Percentiles rank a stretch among this genome's conserved stretches.
These are phyloP conservation scores for Gymnoscelis rufifasciata DNA, from an alignment of 2,888 invertebrate genomes.

Conservation along the genomic window DNA sequence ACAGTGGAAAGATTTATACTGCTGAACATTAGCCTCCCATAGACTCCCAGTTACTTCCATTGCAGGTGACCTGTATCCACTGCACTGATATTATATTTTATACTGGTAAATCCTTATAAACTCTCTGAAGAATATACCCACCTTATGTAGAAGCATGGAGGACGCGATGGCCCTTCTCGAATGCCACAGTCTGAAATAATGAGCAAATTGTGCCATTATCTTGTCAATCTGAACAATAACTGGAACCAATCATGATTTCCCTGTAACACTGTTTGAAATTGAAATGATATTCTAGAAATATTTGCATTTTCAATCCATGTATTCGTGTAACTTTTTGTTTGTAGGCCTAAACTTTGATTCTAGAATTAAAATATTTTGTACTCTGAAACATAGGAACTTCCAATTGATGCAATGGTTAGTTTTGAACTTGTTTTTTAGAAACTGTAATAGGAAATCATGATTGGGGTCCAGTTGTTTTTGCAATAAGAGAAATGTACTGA, in stretches of 20 bases:
- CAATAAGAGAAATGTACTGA: slow-evolving; percentile 51
- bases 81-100: no score
- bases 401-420: background rate
- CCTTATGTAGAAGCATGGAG: slow-evolving; percentile 51
- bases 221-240: slow-evolving; percentile 52
- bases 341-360: no score
- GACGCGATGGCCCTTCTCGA: slow-evolving; percentile 58
- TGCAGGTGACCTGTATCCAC: no score
- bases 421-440: background rate
- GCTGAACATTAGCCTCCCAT: no score
- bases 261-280: background rate
- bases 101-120: background rate
- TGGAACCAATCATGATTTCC: slow-evolving; percentile 48
- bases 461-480: slow-evolving; percentile 39
- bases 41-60: no score
- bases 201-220: slow-evolving; percentile 77
- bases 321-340: no score
- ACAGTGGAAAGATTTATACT: no score
- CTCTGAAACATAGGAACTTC: no score
- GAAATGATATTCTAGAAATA: no score
- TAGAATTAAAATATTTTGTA: no score
- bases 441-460: slow-evolving; percentile 50
- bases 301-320: no score
- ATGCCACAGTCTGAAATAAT: slow-evolving; percentile 77
- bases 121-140: slow-evolving; percentile 47